phyloP scores from a whole-genome alignment of 2,888 invertebrate genomes.

The Harmothoe impar region DNA sequence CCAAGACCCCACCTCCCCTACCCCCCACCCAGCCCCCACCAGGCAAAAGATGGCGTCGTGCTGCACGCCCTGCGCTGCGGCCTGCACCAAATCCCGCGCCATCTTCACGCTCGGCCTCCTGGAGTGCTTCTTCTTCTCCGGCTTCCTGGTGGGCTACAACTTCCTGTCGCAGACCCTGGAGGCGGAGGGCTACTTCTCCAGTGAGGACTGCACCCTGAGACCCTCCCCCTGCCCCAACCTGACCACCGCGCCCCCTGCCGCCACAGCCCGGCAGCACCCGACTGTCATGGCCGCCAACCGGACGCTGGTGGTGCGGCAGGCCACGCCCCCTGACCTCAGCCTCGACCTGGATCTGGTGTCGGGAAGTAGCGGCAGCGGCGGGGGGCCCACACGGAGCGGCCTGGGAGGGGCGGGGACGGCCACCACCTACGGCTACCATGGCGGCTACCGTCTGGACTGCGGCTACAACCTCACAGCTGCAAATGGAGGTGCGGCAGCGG shows the following conservation, averaged over 20 bases:
- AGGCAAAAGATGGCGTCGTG: neutral
- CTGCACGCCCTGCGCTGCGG: neutral
- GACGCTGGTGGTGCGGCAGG: neutral
- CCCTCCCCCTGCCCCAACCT: constrained; percentile 5
- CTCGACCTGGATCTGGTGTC: constrained; percentile 9
- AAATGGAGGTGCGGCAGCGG: neutral
- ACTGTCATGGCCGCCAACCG: no score
- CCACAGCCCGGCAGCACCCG: neutral
- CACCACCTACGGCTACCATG: neutral
- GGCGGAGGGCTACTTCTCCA: constrained; percentile 24
- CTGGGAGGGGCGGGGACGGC: neutral
- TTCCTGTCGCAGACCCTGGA: constrained; percentile 39
- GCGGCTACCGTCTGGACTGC: neutral
- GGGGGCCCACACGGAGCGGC: neutral
- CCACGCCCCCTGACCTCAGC: neutral
- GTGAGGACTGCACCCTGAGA: neutral
- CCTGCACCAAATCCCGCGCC: constrained; percentile 49
- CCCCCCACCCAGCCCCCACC: no score
- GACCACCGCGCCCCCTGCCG: neutral
- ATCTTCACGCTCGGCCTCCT: constrained; percentile 41
- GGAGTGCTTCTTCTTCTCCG: constrained; percentile 60
- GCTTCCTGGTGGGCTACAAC: constrained; percentile 41
- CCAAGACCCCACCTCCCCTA: no score
- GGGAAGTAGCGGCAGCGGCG: neutral
- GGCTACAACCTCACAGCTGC: neutral